Percentiles rank a stretch among this genome's conserved stretches.
These are phyloP conservation scores for Tachuris rubrigastra DNA, from an alignment of 2,113 vertebrate species.

Conservation along the genomic window DNA sequence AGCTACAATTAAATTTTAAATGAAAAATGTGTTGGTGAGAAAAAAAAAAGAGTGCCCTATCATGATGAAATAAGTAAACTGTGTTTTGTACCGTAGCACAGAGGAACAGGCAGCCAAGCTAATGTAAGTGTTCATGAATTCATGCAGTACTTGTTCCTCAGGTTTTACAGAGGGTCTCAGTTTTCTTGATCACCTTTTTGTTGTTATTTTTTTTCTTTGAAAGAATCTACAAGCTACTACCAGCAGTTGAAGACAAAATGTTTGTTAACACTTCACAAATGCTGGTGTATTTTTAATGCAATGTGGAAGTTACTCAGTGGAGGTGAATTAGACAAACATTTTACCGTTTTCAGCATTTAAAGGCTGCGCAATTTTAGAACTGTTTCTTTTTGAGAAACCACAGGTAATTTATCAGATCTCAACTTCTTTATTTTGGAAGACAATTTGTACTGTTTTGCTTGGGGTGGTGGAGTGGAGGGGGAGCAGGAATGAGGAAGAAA, in stretches of 20 bases:
- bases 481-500: not conserved
- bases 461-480: rapidly evolving
- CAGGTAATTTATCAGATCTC: not conserved
- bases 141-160: not conserved
- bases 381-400: not conserved
- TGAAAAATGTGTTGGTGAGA: not conserved
- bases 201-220: not conserved
- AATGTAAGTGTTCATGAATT: not conserved
- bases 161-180: not conserved
- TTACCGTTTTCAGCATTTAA: not conserved
- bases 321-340: not conserved
- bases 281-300: not conserved
- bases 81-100: not conserved
- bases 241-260: not conserved
- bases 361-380: not conserved
- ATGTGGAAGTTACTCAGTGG: not conserved
- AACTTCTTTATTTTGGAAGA: not conserved
- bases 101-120: not conserved
- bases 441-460: not conserved
- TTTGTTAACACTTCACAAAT: not conserved
- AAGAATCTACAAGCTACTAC: not conserved
- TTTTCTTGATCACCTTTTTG: not conserved
- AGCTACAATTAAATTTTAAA: not conserved
- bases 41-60: not conserved
- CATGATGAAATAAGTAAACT: not conserved